These are phyloP conservation scores for Epinotia ramella DNA, from an alignment of 2,888 invertebrate species.

Conservation along the genomic window DNA sequence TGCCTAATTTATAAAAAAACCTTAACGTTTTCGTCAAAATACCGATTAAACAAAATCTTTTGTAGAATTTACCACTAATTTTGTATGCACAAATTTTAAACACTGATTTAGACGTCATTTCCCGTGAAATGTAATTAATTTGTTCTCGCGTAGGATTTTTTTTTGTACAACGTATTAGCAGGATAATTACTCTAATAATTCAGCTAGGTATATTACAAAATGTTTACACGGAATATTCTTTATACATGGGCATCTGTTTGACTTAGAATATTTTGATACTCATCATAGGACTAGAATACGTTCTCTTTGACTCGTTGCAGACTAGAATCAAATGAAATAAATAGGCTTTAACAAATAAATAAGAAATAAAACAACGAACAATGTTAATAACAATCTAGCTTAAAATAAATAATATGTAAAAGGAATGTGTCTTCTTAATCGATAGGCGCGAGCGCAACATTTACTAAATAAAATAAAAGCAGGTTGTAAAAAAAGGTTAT, in stretches of 20 bases:
- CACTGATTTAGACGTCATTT: conserved; percentile 16
- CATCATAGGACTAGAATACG: conserved; percentile 41
- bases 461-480: conserved; percentile 52
- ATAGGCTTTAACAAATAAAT: conserved; percentile 45
- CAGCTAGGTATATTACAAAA: conserved; percentile 45
- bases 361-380: conserved; percentile 43
- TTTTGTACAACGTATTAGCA: conserved; percentile 26
- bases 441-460: conserved; percentile 13
- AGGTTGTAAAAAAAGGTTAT: conserved; percentile 51
- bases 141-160: conserved; percentile 23
- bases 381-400: conserved; percentile 44
- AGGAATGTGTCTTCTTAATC: conserved; percentile 67
- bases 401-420: conserved; percentile 42
- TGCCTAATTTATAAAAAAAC: conserved; percentile 44
- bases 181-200: conserved; percentile 40
- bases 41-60: conserved; percentile 26
- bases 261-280: conserved; percentile 48
- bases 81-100: conserved; percentile 41
- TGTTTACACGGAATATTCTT: conserved; percentile 36
- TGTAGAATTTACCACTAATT: conserved; percentile 39
- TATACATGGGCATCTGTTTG: conserved; percentile 29
- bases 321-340: conserved; percentile 46
- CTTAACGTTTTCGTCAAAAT: conserved; percentile 33
- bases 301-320: conserved; percentile 37
- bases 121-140: background rate